These are phyloP conservation scores for Triops cancriformis DNA, from an alignment of 1,140 invertebrate genomes.

Conservation along the genomic window DNA sequence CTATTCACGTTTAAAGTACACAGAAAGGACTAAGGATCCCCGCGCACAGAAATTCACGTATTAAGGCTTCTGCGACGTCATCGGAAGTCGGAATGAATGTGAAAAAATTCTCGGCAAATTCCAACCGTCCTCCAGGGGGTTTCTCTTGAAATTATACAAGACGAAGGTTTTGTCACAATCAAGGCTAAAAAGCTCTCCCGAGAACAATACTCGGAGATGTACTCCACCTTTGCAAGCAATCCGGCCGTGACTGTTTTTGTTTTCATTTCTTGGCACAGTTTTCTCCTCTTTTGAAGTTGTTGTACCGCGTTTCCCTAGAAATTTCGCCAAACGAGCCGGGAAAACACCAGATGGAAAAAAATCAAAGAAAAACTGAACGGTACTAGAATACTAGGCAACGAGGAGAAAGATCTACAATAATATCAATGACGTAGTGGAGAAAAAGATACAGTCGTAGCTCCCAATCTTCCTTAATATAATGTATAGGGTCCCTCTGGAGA, in stretches of 20 bases:
- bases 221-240: background rate
- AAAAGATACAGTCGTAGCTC: background rate
- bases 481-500: background rate
- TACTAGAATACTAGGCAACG: background rate
- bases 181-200: background rate
- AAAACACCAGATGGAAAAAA: background rate
- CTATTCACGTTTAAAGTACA: too few species aligned
- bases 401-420: background rate
- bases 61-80: background rate
- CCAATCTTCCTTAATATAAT: background rate
- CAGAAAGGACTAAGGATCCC: too few species aligned
- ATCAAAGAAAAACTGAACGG: background rate
- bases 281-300: background rate
- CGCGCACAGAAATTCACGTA: too few species aligned
- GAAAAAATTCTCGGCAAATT: background rate
- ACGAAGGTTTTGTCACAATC: slow-evolving; percentile 8
- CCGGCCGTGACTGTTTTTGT: background rate
- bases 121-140: background rate
- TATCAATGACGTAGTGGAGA: background rate
- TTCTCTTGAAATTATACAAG: background rate
- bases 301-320: background rate
- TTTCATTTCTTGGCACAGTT: background rate
- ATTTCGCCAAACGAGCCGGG: background rate
- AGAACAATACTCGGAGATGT: background rate
- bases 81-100: background rate